These are phyloP conservation scores for Sebastes vulpes DNA, from an alignment of 2,797 vertebrate genomes.

Conservation along the genomic window DNA sequence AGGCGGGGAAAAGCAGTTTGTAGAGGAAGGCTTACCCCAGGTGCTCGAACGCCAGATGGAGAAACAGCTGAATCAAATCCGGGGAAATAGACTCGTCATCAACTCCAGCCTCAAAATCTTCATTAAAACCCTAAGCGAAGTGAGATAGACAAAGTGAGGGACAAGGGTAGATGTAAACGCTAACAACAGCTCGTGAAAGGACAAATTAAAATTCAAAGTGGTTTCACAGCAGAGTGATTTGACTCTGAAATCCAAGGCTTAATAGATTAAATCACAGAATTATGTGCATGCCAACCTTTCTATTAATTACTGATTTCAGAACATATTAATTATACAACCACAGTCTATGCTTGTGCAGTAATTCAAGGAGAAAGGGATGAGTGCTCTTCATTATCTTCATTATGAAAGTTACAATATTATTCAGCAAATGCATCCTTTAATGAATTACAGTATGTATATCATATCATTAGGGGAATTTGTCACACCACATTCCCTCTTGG, in stretches of 20 bases:
- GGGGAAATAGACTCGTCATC: conserved; percentile 59
- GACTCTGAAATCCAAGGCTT: conserved; percentile 63
- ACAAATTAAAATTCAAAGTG: conserved; percentile 72
- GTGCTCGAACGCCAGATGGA: conserved; percentile 70
- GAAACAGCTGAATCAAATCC: conserved; percentile 72
- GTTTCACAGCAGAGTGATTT: conserved; percentile 61
- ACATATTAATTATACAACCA: conserved; percentile 70
- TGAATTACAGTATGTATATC: conserved; percentile 43
- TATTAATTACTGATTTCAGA: conserved; percentile 78
- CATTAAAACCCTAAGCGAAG: conserved; percentile 56
- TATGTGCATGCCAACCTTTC: conserved; percentile 57
- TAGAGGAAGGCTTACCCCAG: conserved; percentile 58
- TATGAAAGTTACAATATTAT: conserved; percentile 51
- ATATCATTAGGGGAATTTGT: conserved; percentile 39
- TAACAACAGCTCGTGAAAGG: conserved; percentile 43
- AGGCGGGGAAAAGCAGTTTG: conserved; percentile 20
- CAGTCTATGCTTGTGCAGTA: conserved; percentile 14
- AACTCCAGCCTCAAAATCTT: conserved; percentile 44
- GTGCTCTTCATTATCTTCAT: conserved; percentile 65
- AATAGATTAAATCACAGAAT: conserved; percentile 75
- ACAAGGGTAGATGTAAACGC: conserved; percentile 32
- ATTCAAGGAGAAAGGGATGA: conserved; percentile 49
- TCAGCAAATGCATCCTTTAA: conserved; percentile 53
- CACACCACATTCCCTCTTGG: conserved; percentile 9
- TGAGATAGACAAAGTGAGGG: conserved; percentile 25